Conservation (phyloP, 2,113 vertebrate species). For the Notothenia coriiceps region DNA sequence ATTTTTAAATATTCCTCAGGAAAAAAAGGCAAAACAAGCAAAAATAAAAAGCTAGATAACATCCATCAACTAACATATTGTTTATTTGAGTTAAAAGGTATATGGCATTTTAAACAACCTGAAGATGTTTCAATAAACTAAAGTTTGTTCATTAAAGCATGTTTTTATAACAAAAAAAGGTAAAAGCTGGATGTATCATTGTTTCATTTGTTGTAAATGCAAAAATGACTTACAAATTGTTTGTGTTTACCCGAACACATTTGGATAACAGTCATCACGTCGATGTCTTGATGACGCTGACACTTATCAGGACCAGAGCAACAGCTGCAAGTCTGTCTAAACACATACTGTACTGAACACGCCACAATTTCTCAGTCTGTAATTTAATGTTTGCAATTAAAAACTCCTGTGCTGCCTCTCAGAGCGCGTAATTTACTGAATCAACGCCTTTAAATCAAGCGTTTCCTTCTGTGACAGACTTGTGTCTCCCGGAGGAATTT, state of each 20-base stretch:
- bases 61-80: too few species aligned
- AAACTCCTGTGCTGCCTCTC: conserved; percentile 76
- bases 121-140: neutral
- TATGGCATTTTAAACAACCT: neutral
- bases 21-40: neutral
- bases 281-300: conserved; percentile 54
- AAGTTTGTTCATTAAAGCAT: neutral
- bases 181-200: neutral
- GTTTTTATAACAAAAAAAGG: neutral
- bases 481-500: conserved; percentile 82
- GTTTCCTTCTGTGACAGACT: conserved; percentile 82
- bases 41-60: neutral
- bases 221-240: neutral
- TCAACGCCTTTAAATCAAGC: conserved; percentile 84
- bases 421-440: conserved; percentile 80
- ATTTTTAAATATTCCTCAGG: neutral
- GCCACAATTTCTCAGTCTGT: conserved; percentile 79
- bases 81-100: neutral
- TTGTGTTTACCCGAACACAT: neutral
- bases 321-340: conserved; percentile 76
- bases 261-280: conserved; percentile 24
- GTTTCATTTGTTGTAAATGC: conserved; percentile 9
- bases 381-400: conserved; percentile 86
- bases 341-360: conserved; percentile 70
- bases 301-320: conserved; percentile 71